These are phyloP conservation scores for Erpetoichthys calabaricus DNA, from an alignment of 2,797 vertebrate genomes.

Conservation along the genomic window DNA sequence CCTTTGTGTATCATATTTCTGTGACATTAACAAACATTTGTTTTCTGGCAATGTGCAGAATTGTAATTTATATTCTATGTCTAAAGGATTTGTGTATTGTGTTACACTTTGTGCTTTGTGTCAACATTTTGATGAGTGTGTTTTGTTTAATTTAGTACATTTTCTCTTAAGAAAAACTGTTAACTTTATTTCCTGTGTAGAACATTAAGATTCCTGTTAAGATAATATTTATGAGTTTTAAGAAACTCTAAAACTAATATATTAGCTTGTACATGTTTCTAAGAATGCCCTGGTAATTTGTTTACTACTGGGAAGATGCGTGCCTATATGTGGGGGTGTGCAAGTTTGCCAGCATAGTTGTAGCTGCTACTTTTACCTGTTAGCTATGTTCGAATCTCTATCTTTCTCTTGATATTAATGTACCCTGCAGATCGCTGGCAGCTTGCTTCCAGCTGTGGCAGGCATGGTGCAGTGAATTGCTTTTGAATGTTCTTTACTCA, in stretches of 20 bases:
- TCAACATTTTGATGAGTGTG: no score
- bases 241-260: no score
- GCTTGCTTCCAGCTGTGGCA: slow-evolving; percentile 95
- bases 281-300: no score
- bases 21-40: slow-evolving; percentile 42
- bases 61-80: slow-evolving; percentile 36
- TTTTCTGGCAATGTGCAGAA: slow-evolving; percentile 42
- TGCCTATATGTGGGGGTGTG: no score
- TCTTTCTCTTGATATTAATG: slow-evolving; percentile 68
- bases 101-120: no score
- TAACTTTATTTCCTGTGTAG: no score
- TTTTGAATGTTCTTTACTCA: slow-evolving; percentile 96
- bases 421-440: slow-evolving; percentile 69
- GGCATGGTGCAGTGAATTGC: slow-evolving; percentile 82
- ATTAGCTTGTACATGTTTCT: no score
- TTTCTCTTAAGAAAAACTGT: no score
- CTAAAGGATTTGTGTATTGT: slow-evolving; percentile 1
- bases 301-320: no score
- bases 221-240: no score
- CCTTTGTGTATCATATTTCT: slow-evolving; percentile 51
- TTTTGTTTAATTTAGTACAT: no score
- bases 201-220: no score
- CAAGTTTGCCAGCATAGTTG: slow-evolving; percentile 10
- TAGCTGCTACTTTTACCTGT: slow-evolving; percentile 44
- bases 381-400: slow-evolving; percentile 49